Base-by-base conservation (phyloP, 1,140 invertebrate genomes). In the Drosophila bocki region DNA sequence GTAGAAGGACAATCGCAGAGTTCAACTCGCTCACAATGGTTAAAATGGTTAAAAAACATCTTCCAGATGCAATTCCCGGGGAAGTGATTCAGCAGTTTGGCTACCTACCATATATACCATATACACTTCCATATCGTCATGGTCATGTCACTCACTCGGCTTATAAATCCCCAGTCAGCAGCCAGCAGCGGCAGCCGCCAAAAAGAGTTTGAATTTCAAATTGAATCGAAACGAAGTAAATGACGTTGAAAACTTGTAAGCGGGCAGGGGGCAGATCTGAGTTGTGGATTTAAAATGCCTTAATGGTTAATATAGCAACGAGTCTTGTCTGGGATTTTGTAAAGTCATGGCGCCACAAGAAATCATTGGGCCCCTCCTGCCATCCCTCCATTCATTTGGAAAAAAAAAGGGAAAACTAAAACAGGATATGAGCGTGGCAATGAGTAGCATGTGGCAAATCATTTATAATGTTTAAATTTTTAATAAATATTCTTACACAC, bases 171-270 rank as follows among this genome's bases (percentile, higher is more conserved):
- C 48, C 37, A 68, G 67, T 68, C 67, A 68, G 58, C 22, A 67
- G 42, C 57, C 48, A 44, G 35, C 56, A 62, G 59, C 74, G 51
- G 61, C 75, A 75, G 74, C 74, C 58, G 60, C 74, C 64, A 60
- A 80, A 88, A 90, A 90, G 85, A 90, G 85, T 90, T 90, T 90
- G 69, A 80, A 86, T 91, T 85, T 80, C 71, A 91, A 91, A 91
- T 91, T 90, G 81, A 91, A 85, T 91, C 76, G 82, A 86, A 82
- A 72, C 59, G 65, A 82, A 90, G 82, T 79, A 88, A 88, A 91
- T 90, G 82, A 90, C 85, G 81, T 85, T 76, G 78, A 82, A 90
- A 90, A 85, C 86, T 80, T 87, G 72, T 67, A 70, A 41, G 65
- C 63, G 67, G 47, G 9, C 15, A 26, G 48, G 26, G 42, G 50